A percentile compares a stretch with the other conserved stretches of the same genome.
Evolutionary conservation across 2,888 invertebrate species (phyloP).

Genomic region (Apodemia mormo): DNA sequence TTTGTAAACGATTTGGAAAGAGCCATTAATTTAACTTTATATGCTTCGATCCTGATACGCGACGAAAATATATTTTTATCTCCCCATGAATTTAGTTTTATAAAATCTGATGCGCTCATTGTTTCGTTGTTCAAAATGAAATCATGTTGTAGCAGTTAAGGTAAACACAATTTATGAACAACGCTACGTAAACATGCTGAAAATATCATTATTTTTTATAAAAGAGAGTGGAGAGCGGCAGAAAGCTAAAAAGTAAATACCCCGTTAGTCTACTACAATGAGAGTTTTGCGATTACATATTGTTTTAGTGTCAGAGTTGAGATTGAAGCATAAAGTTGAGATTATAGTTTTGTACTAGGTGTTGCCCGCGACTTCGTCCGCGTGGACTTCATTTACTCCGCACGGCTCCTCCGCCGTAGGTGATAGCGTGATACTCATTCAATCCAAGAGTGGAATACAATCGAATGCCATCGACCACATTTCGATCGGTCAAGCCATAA

Average conservation of each 20-base stretch:
- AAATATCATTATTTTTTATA: slow-evolving; percentile 1
- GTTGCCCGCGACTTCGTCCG: no score
- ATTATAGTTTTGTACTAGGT: no score
- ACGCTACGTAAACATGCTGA: neutral
- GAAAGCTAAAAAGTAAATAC: neutral
- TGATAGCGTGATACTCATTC: no score
- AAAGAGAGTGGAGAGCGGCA: neutral
- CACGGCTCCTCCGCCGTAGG: no score
- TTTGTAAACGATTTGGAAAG: slow-evolving; percentile 43
- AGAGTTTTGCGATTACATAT: neutral
- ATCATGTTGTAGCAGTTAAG: slow-evolving; percentile 3
- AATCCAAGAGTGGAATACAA: no score
- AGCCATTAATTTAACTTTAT: slow-evolving; percentile 16
- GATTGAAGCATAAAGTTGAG: no score
- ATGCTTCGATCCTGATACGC: slow-evolving; percentile 10
- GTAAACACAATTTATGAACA: neutral
- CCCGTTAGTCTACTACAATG: neutral
- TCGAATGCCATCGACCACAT: no score
- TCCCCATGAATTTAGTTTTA: neutral
- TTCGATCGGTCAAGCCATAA: no score
- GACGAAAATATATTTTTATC: slow-evolving; percentile 11
- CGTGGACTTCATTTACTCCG: no score
- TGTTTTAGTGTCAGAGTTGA: no score
- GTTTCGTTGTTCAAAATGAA: neutral
- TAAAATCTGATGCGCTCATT: slow-evolving; percentile 1